Evolutionary conservation across 2,888 invertebrate species (phyloP), one percentile per base, ranked within the genome.

Genomic region (Stenolophus ochropezus): DNA sequence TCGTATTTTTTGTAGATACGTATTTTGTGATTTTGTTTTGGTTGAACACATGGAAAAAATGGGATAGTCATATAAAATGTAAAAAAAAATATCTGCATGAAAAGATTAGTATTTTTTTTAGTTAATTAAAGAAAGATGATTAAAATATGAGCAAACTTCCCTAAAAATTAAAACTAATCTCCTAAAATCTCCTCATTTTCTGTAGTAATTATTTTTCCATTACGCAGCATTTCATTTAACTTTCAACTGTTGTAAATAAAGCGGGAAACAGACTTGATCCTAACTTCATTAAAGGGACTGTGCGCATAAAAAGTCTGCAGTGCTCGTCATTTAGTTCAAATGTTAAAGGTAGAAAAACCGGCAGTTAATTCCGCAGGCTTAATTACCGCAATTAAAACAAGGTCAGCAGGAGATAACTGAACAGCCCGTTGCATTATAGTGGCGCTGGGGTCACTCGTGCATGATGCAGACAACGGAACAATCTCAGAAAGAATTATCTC

Each of bases 331-430:
- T 79, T 79, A 49, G 61, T 79, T 79, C 53, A 79, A 65, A 79
- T 65, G 61, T 78, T 61, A 47, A 47, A 79, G 79, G 65, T 65
- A 79, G 51, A 69, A 51, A 69, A 69, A 79, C 27, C 33, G 11
- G 69, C 25, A 71, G 58, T 76, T 76, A 76, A 76, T 76, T 76
- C 33, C 25, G 33, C 33, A 53, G 27, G 47, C 58, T 80, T 80
- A 80, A 80, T 80, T 58, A 73, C 53, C 2, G 42, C 51, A 73
- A 80, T 80, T 80, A 80, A 80, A 80, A 80, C 80, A 80, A 80
- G 71, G 80, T 73, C 73, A 80, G 73, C 33, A 8, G 14, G 21
- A 51, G 23, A 80, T 80, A 73, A 80, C 80, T 80, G 47, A 80
- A 71, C 79, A 69, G 53, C 71, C 71, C n/a, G 53, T 42, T 53